phyloP scores from a whole-genome alignment of 64 coral and sea anemone species.

The Montipora capricornis region DNA sequence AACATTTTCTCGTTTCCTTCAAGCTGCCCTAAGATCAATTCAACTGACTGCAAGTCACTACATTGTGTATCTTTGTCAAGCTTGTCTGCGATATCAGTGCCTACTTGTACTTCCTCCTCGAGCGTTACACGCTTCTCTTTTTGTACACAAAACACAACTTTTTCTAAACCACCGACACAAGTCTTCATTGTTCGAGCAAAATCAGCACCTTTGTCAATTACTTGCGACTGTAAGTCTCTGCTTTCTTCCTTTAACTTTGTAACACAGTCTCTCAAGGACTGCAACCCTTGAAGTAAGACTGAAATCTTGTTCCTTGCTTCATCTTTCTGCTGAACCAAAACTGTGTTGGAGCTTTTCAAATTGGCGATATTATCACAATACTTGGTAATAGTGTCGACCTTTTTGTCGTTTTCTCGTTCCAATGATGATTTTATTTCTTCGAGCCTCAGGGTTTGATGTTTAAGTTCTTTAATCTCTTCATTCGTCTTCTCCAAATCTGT shows the following conservation, averaged over 20 bases:
- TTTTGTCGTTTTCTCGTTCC: constrained; percentile 32
- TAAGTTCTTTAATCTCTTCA: not conserved
- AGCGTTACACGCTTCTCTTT: not conserved
- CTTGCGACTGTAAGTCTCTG: constrained; percentile 41
- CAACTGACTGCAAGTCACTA: not conserved
- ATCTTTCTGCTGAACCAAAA: not conserved
- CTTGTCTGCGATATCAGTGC: not conserved
- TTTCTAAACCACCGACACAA: constrained; percentile 55
- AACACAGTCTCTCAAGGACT: constrained; percentile 49
- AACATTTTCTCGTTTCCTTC: constrained; percentile 66
- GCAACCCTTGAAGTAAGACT: constrained; percentile 42
- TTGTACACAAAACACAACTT: constrained; percentile 21
- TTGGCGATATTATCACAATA: constrained; percentile 20
- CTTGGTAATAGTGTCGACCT: not conserved
- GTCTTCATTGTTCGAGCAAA: constrained; percentile 36
- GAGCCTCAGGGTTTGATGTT: not conserved
- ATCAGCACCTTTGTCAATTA: constrained; percentile 57
- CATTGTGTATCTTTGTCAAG: constrained; percentile 32
- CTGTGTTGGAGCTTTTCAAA: constrained; percentile 3
- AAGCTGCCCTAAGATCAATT: constrained; percentile 61
- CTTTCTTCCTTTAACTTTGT: constrained; percentile 48
- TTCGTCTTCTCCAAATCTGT: not conserved
- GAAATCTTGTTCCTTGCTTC: constrained; percentile 14
- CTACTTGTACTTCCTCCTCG: constrained; percentile 31
- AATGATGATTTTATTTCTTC: constrained; percentile 24